These are phyloP conservation scores for Odocoileus virginianus DNA, from an alignment of 2,113 vertebrate species.

Conservation along the genomic window DNA sequence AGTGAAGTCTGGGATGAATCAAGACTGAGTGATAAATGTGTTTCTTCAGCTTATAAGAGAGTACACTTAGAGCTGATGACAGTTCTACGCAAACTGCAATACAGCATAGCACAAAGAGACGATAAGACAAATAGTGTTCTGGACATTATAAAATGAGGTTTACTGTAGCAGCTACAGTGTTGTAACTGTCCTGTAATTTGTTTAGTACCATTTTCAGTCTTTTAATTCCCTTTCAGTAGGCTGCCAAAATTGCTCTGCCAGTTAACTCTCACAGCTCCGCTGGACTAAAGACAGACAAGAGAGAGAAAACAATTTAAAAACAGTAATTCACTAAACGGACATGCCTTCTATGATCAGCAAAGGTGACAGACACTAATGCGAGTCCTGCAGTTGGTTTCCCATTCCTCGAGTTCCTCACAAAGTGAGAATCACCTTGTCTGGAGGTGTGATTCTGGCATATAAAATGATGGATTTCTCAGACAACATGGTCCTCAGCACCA, in stretches of 20 bases:
- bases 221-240: not conserved
- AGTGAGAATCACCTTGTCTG: not conserved
- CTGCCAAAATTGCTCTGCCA: not conserved
- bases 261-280: not conserved
- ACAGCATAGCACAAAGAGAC: not conserved
- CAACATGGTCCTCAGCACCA: not conserved
- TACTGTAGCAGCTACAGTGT: not conserved
- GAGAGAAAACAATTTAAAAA: not conserved
- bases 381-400: not conserved
- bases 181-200: not conserved
- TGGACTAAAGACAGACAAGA: not conserved
- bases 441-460: constrained; percentile 14
- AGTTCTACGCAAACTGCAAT: not conserved
- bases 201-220: not conserved
- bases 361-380: not conserved
- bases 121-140: fast-evolving
- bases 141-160: not conserved
- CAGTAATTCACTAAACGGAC: not conserved
- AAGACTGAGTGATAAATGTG: not conserved
- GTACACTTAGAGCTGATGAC: not conserved
- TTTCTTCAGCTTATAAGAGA: not conserved
- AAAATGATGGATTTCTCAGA: constrained; percentile 30
- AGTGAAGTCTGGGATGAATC: not conserved
- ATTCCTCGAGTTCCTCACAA: not conserved
- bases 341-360: not conserved